Conservation (phyloP, 2,797 vertebrate genomes). For the Neostethus bicornis region DNA sequence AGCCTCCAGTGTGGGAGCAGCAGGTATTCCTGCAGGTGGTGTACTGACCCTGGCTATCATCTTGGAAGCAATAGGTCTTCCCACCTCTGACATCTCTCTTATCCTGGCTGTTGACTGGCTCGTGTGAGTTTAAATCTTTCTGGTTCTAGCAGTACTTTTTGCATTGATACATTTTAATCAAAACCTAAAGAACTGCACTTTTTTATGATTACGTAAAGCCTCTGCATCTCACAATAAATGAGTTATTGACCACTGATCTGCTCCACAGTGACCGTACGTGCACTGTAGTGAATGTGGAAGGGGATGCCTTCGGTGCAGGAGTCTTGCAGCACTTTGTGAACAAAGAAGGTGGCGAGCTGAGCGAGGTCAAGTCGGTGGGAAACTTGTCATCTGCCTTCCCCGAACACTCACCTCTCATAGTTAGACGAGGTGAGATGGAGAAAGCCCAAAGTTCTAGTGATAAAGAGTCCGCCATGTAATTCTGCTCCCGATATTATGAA, state of each 20-base stretch:
- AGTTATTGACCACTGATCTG: background rate
- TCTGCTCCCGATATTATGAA: background rate
- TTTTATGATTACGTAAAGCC: background rate
- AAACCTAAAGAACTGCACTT: background rate
- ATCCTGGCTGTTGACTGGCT: conserved; percentile 94
- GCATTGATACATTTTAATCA: background rate
- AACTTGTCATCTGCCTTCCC: conserved; percentile 13
- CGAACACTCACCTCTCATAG: conserved; percentile 80
- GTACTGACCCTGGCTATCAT: conserved; percentile 91
- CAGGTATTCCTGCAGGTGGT: conserved; percentile 89
- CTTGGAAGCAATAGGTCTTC: conserved; percentile 87
- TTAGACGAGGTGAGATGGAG: conserved; percentile 25
- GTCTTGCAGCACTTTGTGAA: conserved; percentile 86
- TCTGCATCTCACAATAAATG: background rate
- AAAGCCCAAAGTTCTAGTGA: conserved; percentile 36
- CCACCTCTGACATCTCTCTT: conserved; percentile 86
- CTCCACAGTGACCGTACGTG: conserved; percentile 87
- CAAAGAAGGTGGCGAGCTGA: conserved; percentile 60
- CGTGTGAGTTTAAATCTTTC: conserved; percentile 83
- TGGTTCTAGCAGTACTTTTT: background rate
- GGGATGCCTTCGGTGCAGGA: conserved; percentile 89
- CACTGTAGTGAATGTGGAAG: conserved; percentile 89
- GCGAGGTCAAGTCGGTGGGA: conserved; percentile 63
- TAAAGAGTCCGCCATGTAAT: conserved; percentile 84
- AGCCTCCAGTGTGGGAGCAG: conserved; percentile 90